Base-by-base conservation (phyloP, 2,113 vertebrate species). In the Chrysochloris asiatica region DNA sequence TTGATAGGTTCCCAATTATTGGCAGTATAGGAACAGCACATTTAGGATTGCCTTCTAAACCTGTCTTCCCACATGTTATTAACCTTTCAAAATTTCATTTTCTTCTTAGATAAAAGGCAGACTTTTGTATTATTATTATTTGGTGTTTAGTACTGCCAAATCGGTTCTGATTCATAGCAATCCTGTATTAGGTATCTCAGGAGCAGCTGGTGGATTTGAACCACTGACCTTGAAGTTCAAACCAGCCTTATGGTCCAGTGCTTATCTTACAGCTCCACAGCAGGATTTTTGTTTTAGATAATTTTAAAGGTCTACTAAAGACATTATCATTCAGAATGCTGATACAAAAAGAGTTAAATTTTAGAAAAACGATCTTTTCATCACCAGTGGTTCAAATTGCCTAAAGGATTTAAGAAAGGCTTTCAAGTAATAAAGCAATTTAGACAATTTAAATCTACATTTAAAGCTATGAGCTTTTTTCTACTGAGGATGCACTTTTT, bases 401-500 rank as follows among this genome's bases (percentile, higher is more conserved):
- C 84, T 56, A 67, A 86, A 94, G 89, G 73, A 84, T 89, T 95
- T 90, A 92, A 93, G 71, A 78, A 93, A 90, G 61, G 78, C 73
- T 93, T 93, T 95, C 41, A 95, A 86, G 72, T 86, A 83, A 78
- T 80, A 84, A 86, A 83, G 72, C 47, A 87, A 75, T 69, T 92
- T 86, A 75, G 67, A 77, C 43, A 73, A 47, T 90, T 94, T 81
- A 90, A 95, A 89, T 92, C 83, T 95, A 61, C 17, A 19, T 73
- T 92, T 90, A 83, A 50, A 90, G 36, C 19, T 67, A 65, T 41
- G 26, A 69, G 54, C 30, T 61, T 83, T 95, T 81, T 79, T 78
- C 79, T 93, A 78, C 48, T n/a, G 45, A 90, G 30, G 36, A 78
- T 85, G 47, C 30, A 30, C 11, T 79, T 91, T 92, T 36, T 69